phyloP scores from a whole-genome alignment of 2,888 invertebrate species.

The Bembecia ichneumoniformis region DNA sequence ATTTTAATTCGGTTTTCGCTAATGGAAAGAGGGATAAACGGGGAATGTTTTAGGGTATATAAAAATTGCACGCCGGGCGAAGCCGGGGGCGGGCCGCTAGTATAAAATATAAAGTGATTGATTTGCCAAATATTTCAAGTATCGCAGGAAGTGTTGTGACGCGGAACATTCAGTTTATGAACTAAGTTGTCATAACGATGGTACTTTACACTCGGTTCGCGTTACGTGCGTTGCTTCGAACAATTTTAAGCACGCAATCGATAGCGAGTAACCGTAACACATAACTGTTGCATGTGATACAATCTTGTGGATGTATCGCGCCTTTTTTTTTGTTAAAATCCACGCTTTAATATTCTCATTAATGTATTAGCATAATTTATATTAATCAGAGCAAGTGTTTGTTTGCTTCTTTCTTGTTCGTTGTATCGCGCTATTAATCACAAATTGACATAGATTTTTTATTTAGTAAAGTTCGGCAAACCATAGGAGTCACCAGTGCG shows the following conservation, averaged over 20 bases:
- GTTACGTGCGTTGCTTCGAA: slow-evolving; percentile 25
- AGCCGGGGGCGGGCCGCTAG: no score
- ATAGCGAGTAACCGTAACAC: slow-evolving; percentile 39
- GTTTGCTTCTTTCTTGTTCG: neutral
- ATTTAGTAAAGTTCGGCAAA: no score
- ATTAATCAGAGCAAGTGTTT: neutral
- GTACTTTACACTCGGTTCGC: slow-evolving; percentile 9
- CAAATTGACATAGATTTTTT: no score
- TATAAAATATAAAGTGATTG: no score
- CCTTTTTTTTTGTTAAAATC: slow-evolving; percentile 15
- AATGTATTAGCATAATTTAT: neutral
- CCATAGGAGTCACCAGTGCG: no score
- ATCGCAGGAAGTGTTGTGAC: neutral
- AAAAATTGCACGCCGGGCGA: no score
- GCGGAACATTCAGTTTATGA: neutral
- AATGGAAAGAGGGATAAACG: no score
- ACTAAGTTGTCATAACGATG: neutral
- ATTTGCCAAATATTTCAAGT: neutral
- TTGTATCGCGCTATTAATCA: no score
- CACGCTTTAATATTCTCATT: neutral
- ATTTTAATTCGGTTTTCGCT: no score
- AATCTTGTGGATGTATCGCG: slow-evolving; percentile 22
- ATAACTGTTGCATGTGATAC: slow-evolving; percentile 45
- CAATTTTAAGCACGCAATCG: slow-evolving; percentile 38
- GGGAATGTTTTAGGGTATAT: no score